Conservation (phyloP, 2,888 invertebrate genomes). For the Cheilosia urbana region DNA sequence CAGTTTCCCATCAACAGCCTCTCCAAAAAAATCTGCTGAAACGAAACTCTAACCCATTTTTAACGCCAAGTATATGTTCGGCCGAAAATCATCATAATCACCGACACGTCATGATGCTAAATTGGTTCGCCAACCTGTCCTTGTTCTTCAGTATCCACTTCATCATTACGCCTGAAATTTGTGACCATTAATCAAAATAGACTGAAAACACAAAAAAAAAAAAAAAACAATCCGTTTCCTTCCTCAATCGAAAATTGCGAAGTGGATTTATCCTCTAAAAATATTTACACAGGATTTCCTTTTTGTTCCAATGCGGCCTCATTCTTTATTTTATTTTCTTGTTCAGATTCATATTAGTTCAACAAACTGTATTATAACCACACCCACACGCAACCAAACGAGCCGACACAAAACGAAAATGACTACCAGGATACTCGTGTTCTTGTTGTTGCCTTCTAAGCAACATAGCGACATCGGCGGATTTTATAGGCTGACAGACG, state of each 20-base stretch:
- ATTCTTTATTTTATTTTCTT: neutral
- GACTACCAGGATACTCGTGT: slow-evolving; percentile 34
- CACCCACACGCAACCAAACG: slow-evolving; percentile 25
- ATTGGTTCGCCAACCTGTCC: slow-evolving; percentile 54
- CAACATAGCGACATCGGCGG: neutral
- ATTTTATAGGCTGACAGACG: slow-evolving; percentile 25
- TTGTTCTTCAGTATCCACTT: slow-evolving; percentile 37
- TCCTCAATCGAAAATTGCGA: slow-evolving; percentile 27
- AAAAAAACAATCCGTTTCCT: no score
- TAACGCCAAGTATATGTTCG: no score
- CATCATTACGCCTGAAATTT: slow-evolving; percentile 45
- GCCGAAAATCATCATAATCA: neutral
- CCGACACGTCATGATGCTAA: slow-evolving; percentile 11
- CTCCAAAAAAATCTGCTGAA: no score
- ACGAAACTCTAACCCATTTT: no score
- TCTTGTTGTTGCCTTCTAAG: slow-evolving; percentile 24
- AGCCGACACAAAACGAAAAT: no score
- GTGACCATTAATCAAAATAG: slow-evolving; percentile 62
- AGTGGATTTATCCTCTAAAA: slow-evolving; percentile 30
- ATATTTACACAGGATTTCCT: slow-evolving; percentile 14
- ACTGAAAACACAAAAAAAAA: neutral
- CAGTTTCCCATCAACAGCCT: no score
- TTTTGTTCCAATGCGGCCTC: neutral
- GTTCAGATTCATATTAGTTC: slow-evolving; percentile 25
- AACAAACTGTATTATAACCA: slow-evolving; percentile 60